These are phyloP conservation scores for Drosophila albomicans DNA, from an alignment of 1,140 invertebrate species.

Conservation along the genomic window DNA sequence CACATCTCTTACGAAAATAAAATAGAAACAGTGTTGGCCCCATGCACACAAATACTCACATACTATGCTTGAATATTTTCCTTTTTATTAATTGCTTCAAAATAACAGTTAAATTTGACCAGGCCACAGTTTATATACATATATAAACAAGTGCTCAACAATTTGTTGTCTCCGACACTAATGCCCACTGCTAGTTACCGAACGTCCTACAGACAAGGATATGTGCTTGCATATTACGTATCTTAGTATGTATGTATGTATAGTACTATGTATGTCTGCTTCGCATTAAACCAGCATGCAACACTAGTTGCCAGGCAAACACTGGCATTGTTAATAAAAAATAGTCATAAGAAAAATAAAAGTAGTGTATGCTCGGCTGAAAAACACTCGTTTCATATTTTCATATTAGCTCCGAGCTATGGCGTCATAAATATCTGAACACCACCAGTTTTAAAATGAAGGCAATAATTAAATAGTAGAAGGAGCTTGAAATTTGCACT, in stretches of 20 bases:
- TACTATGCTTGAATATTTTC: constrained; percentile 68
- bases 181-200: constrained; percentile 15
- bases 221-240: neutral
- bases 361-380: no score
- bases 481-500: no score
- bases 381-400: no score
- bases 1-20: constrained; percentile 34
- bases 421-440: no score
- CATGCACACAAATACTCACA: constrained; percentile 15
- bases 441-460: no score
- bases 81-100: constrained; percentile 66
- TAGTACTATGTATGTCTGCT: no score
- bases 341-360: constrained; percentile 61
- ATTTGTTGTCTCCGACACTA: constrained; percentile 63
- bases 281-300: no score
- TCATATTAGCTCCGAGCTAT: no score
- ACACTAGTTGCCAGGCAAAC: neutral
- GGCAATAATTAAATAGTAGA: no score
- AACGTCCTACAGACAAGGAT: neutral
- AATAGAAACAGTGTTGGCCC: constrained; percentile 22
- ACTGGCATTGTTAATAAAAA: constrained; percentile 60
- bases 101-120: constrained; percentile 34
- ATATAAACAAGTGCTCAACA: constrained; percentile 46
- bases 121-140: constrained; percentile 21
- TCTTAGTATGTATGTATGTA: no score